These are phyloP conservation scores for Ommatoiulus sabulosus DNA, from an alignment of 2,888 invertebrate genomes.

Conservation along the genomic window DNA sequence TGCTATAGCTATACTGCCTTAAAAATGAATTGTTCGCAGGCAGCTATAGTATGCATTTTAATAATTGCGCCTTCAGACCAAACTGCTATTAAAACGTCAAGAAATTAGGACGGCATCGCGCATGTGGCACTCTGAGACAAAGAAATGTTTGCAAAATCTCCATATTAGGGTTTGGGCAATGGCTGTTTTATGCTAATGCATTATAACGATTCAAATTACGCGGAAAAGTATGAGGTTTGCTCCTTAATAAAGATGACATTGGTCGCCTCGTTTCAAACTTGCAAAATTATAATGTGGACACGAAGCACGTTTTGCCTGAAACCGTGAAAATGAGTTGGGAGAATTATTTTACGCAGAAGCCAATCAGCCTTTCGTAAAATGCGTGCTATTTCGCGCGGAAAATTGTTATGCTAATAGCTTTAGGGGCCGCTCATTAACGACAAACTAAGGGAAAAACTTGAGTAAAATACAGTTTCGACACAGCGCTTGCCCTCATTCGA, in stretches of 20 bases:
- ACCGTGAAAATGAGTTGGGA: too few species aligned
- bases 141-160: neutral
- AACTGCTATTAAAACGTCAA: neutral
- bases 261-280: neutral
- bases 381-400: too few species aligned
- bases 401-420: too few species aligned
- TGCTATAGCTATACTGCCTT: too few species aligned
- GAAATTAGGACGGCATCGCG: neutral
- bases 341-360: too few species aligned
- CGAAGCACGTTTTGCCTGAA: too few species aligned
- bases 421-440: too few species aligned
- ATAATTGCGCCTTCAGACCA: neutral
- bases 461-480: too few species aligned
- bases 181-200: neutral
- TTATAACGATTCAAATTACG: neutral
- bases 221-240: neutral
- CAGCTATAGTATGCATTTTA: neutral
- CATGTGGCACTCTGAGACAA: neutral
- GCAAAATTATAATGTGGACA: neutral
- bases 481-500: too few species aligned
- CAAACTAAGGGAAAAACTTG: too few species aligned
- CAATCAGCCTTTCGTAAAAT: too few species aligned
- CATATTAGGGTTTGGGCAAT: constrained; percentile 1
- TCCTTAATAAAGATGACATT: neutral
- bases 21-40: too few species aligned